Base-by-base conservation (phyloP, 2,888 invertebrate species). In the Dynastes maya region DNA sequence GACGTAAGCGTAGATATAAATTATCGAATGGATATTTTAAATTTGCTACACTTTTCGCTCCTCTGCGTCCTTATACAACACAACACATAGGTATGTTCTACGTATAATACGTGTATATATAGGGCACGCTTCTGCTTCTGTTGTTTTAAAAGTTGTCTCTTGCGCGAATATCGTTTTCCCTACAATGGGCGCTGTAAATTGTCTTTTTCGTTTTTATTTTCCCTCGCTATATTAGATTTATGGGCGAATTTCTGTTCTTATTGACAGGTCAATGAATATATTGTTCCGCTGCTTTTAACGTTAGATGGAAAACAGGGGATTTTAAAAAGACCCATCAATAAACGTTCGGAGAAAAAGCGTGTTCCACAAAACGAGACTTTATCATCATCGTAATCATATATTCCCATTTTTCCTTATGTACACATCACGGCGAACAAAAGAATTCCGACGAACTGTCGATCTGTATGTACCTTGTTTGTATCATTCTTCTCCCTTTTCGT, bases 181-280 rank as follows among this genome's bases (percentile, higher is more conserved):
- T 2, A n/a, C 53, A 22, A 1, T 5, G 16, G 1, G 13, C 55
- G 37, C 37, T 11, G n/a, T 13, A 29, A n/a, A 27, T 51, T 70
- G 51, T 70, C 70, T 29, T 32, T 70, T 27, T 53, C 70, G 70
- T n/a, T 70, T 55, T 70, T 70, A 29, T 32, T 67, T 72, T 22
- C 40, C 58, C 55, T 16, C 37, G 37, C 55, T 8, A 72, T 58
- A 72, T 61, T 61, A 72, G 72, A 72, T 72, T 72, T 72, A 72
- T 72, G 58, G 58, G 22, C 37, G 58, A 55, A 58, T 72, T 58
- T 72, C 72, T 72, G 72, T 58, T 58, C 58, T 40, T 40, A 72
- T 72, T 72, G 72, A 72, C 72, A 72, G 72, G 61, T 45, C 72
- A 72, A 72, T 72, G 72, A 72, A 72, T 72, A 72, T 72, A 72